These are phyloP conservation scores for Zele albiditarsus DNA, from an alignment of 2,888 invertebrate genomes.

Conservation along the genomic window DNA sequence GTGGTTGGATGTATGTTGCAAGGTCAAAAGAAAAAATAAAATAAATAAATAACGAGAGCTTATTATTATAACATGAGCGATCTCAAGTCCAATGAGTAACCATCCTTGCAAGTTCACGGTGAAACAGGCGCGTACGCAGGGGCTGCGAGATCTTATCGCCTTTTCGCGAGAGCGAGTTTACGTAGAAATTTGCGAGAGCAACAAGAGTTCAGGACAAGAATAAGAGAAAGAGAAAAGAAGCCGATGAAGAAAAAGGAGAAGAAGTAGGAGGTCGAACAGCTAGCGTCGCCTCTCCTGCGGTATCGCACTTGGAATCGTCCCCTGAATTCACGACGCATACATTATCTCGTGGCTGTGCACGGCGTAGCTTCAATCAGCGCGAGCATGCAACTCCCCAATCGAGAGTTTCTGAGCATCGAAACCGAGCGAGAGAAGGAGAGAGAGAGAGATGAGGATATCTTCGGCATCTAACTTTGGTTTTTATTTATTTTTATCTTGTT, in stretches of 20 bases:
- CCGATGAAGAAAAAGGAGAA: slow-evolving; percentile 37
- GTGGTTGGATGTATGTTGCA: neutral
- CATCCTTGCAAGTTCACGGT: slow-evolving; percentile 36
- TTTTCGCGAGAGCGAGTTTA: slow-evolving; percentile 62
- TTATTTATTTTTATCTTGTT: slow-evolving; percentile 13
- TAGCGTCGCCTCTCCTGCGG: slow-evolving; percentile 48
- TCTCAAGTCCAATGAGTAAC: slow-evolving; percentile 37
- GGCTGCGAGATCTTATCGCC: slow-evolving; percentile 59
- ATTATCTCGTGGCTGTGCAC: slow-evolving; percentile 57
- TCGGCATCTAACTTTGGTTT: slow-evolving; percentile 51
- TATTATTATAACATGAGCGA: slow-evolving; percentile 2
- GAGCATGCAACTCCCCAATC: slow-evolving; percentile 44
- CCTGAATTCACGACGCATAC: slow-evolving; percentile 67
- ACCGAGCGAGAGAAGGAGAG: neutral
- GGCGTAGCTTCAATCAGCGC: slow-evolving; percentile 53
- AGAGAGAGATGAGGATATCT: slow-evolving; percentile 43
- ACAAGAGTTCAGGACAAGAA: slow-evolving; percentile 37
- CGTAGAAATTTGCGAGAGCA: slow-evolving; percentile 64
- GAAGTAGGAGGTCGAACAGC: slow-evolving; percentile 31
- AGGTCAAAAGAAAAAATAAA: neutral
- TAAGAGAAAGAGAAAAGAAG: slow-evolving; percentile 14
- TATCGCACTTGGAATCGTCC: slow-evolving; percentile 70
- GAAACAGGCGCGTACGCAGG: slow-evolving; percentile 37
- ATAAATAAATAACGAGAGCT: slow-evolving; percentile 6
- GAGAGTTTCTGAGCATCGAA: slow-evolving; percentile 45